phyloP scores from a whole-genome alignment of 2,113 vertebrate species.

The Oxygymnocypris stewartii region DNA sequence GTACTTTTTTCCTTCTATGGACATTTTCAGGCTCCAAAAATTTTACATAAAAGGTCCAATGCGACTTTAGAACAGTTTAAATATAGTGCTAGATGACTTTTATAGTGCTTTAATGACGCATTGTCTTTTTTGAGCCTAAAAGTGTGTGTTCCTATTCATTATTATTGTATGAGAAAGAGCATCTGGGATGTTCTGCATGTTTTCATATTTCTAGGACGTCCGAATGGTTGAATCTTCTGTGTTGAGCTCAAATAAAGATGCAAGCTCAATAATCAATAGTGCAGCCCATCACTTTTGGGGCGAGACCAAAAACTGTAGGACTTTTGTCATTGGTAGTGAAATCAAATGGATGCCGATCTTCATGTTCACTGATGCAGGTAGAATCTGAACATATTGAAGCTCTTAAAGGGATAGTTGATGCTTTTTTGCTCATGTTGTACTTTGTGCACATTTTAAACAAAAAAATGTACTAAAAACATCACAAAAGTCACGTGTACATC shows the following conservation, averaged over 20 bases:
- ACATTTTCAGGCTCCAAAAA: background rate
- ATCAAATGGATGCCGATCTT: background rate
- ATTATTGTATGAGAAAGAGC: background rate
- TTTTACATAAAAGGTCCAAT: too few species aligned
- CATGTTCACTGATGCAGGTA: background rate
- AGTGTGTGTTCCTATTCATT: background rate
- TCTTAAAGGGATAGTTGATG: background rate
- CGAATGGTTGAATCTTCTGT: too few species aligned
- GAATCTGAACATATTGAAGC: background rate
- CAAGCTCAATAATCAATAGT: background rate
- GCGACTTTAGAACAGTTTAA: background rate
- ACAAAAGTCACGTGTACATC: background rate
- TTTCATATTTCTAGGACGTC: background rate
- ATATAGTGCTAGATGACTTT: background rate
- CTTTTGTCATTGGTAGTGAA: background rate
- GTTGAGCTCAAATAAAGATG: background rate
- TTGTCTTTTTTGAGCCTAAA: too few species aligned
- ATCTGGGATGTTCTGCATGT: background rate
- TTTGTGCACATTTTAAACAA: background rate
- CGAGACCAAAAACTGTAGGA: background rate
- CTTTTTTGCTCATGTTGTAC: background rate
- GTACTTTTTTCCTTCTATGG: background rate
- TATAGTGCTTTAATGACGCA: background rate
- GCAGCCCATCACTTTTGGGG: background rate
- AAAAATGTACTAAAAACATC: background rate